Percentiles rank a stretch among this genome's conserved stretches.
Conservation (phyloP, 2,888 invertebrate genomes). For the Strigamia crassipes region DNA sequence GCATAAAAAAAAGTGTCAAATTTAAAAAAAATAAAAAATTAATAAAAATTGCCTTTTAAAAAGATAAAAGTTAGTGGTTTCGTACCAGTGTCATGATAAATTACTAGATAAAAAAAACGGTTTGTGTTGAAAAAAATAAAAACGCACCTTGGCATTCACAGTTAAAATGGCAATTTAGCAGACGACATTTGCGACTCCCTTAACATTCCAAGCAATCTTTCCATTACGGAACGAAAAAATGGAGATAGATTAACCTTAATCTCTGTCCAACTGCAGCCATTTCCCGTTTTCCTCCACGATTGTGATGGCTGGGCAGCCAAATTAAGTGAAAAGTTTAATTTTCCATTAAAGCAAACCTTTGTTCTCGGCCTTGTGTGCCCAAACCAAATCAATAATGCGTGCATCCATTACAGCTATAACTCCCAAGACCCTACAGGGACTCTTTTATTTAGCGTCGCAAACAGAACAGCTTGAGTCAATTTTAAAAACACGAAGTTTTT, state of each 20-base stretch:
- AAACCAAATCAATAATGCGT: not conserved
- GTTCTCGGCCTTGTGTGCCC: not conserved
- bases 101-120: too few relatives aligned
- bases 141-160: not conserved
- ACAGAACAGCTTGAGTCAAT: not conserved
- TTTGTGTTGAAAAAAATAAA: not conserved
- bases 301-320: not conserved
- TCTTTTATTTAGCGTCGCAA: not conserved
- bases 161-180: not conserved
- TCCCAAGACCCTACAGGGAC: not conserved
- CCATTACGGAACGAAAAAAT: not conserved
- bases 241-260: not conserved
- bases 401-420: not conserved
- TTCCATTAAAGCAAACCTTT: not conserved
- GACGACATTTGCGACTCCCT: not conserved
- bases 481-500: not conserved
- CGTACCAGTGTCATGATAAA: too few relatives aligned
- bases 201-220: not conserved
- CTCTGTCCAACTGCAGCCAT: not conserved
- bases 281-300: not conserved
- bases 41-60: not conserved
- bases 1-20: not conserved
- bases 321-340: slow-evolving; percentile 4
- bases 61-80: too few relatives aligned
- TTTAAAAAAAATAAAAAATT: not conserved